Conservation (phyloP, 2,113 vertebrate genomes). For the Cariama cristata region DNA sequence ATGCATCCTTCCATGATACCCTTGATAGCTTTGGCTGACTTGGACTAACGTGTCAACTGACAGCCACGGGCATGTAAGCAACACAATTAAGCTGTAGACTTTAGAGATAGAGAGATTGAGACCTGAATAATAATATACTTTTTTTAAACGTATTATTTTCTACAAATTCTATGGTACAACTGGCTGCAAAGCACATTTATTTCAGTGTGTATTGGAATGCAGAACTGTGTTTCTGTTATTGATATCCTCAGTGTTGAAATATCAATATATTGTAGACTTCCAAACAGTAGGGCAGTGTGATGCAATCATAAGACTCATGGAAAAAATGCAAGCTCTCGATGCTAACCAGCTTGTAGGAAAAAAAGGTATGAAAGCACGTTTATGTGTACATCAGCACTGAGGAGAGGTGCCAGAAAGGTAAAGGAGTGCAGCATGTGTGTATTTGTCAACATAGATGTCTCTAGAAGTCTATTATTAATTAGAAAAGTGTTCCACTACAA, state of each 20-base stretch:
- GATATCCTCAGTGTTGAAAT: background rate
- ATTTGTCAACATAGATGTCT: constrained; percentile 47
- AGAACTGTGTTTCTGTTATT: background rate
- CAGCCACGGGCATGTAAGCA: background rate
- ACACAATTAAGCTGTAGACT: background rate
- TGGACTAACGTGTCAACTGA: background rate
- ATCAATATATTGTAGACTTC: background rate
- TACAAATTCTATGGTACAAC: background rate
- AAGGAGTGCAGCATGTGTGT: background rate
- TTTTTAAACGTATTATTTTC: background rate
- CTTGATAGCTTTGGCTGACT: background rate
- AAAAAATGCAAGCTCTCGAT: background rate
- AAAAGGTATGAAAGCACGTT: background rate
- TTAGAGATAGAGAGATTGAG: background rate
- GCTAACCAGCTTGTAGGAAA: background rate
- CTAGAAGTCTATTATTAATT: constrained; percentile 56
- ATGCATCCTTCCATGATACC: background rate
- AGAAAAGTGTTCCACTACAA: constrained; percentile 33
- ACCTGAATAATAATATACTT: background rate
- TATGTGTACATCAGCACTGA: background rate
- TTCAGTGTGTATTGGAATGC: background rate
- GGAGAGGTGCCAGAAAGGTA: background rate
- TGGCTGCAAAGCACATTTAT: background rate
- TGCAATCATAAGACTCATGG: background rate
- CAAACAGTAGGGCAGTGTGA: rapidly evolving